These are phyloP conservation scores for Misgurnus anguillicaudatus DNA, from an alignment of 2,113 vertebrate genomes.

Conservation along the genomic window DNA sequence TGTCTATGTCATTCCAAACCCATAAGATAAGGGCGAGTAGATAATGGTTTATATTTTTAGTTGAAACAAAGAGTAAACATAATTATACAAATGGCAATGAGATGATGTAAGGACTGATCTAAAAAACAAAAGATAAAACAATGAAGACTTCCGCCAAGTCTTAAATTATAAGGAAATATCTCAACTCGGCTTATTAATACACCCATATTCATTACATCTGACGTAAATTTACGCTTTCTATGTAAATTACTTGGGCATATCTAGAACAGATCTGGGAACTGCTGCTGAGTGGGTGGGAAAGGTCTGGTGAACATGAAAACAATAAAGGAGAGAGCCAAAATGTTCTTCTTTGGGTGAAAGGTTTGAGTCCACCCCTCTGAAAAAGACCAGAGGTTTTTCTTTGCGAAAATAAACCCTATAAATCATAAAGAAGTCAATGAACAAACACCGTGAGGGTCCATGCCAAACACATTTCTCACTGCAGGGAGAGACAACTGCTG, in stretches of 20 bases:
- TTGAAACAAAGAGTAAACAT: too few species aligned
- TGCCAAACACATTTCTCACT: constrained; percentile 12
- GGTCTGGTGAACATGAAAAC: not conserved
- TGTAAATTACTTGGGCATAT: not conserved
- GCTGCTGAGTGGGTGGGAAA: constrained; percentile 32
- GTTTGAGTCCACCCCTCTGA: not conserved
- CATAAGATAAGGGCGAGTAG: too few species aligned
- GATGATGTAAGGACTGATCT: too few species aligned
- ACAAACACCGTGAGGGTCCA: not conserved
- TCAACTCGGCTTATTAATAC: not conserved
- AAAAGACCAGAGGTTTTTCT: constrained; percentile 1
- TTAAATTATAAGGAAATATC: too few species aligned
- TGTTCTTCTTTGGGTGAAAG: constrained; percentile 14
- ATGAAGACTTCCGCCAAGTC: too few species aligned
- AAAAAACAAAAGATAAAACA: too few species aligned
- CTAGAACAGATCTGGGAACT: constrained; percentile 18
- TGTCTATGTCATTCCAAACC: too few species aligned
- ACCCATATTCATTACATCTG: constrained; percentile 1
- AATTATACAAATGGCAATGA: too few species aligned
- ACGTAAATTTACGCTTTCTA: constrained; percentile 1
- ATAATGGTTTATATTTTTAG: too few species aligned
- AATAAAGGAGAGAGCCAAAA: not conserved
- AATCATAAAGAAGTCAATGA: not conserved
- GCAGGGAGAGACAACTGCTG: constrained; percentile 21
- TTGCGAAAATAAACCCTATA: not conserved